These are phyloP conservation scores for Nebria salina DNA, from an alignment of 2,888 invertebrate genomes.

Conservation along the genomic window DNA sequence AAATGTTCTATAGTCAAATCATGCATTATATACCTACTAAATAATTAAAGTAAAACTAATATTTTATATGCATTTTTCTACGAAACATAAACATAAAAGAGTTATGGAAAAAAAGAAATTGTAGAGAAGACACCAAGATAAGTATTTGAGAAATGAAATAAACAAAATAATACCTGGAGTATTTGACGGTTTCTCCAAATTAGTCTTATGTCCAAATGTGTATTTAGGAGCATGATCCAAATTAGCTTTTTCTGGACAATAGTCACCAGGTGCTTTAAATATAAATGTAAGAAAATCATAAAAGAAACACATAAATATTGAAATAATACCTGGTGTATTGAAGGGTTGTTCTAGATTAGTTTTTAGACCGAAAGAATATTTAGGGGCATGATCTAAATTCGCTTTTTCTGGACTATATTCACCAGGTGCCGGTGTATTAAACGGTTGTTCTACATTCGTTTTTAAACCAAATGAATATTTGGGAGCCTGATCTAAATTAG, in stretches of 20 bases:
- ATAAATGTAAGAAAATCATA: slow-evolving; percentile 36
- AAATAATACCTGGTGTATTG: slow-evolving; percentile 70
- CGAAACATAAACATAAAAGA: too few species aligned
- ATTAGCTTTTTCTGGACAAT: slow-evolving; percentile 63
- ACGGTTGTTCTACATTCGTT: slow-evolving; percentile 64
- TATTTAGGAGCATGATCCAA: slow-evolving; percentile 70
- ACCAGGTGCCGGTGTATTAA: slow-evolving; percentile 78
- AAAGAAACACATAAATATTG: slow-evolving; percentile 1
- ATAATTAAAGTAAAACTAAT: too few species aligned
- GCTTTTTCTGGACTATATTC: slow-evolving; percentile 85
- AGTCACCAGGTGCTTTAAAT: slow-evolving; percentile 57
- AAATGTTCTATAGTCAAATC: too few species aligned
- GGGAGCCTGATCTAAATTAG: slow-evolving; percentile 65
- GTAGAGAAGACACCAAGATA: too few species aligned
- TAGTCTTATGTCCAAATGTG: slow-evolving; percentile 69
- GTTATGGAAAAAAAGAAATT: too few species aligned
- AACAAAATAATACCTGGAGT: slow-evolving; percentile 67
- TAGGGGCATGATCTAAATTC: slow-evolving; percentile 72
- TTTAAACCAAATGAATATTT: slow-evolving; percentile 70
- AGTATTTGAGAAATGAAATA: background rate
- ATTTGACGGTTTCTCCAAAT: slow-evolving; percentile 65
- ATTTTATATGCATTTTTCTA: too few species aligned
- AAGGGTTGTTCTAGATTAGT: slow-evolving; percentile 70
- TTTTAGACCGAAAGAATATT: slow-evolving; percentile 78
- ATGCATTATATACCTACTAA: too few species aligned